These are phyloP conservation scores for Nothoprocta pentlandii DNA, from an alignment of 2,113 vertebrate species.

Conservation along the genomic window DNA sequence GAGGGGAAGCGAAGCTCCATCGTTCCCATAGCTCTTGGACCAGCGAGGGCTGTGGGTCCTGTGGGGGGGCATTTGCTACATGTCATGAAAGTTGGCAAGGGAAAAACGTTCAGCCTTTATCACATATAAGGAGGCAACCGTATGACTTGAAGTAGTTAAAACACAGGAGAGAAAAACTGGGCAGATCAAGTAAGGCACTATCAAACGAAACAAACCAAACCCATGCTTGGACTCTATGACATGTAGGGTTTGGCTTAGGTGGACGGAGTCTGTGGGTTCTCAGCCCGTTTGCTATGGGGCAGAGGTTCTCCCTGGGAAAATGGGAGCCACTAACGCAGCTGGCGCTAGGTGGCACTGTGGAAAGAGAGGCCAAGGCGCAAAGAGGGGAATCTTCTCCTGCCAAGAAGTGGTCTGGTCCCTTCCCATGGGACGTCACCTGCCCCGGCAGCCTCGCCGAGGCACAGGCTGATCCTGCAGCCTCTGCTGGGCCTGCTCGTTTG, in stretches of 20 bases:
- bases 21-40: accelerated
- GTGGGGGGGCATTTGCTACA: background rate
- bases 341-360: constrained; percentile 7
- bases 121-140: accelerated
- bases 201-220: background rate
- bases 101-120: background rate
- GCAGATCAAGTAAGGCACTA: background rate
- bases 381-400: background rate
- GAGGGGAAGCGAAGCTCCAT: background rate
- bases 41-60: background rate
- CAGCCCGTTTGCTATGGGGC: background rate
- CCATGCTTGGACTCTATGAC: too few relatives aligned
- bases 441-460: accelerated
- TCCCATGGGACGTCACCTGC: background rate
- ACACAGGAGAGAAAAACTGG: background rate
- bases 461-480: background rate
- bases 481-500: background rate
- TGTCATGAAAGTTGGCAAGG: background rate
- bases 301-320: background rate
- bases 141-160: background rate
- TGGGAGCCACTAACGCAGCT: accelerated
- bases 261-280: background rate
- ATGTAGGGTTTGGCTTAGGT: background rate
- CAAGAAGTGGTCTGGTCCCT: background rate
- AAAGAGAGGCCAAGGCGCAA: background rate